Conservation (phyloP, 2,888 invertebrate genomes). For the Zhengitettix transpicula region DNA sequence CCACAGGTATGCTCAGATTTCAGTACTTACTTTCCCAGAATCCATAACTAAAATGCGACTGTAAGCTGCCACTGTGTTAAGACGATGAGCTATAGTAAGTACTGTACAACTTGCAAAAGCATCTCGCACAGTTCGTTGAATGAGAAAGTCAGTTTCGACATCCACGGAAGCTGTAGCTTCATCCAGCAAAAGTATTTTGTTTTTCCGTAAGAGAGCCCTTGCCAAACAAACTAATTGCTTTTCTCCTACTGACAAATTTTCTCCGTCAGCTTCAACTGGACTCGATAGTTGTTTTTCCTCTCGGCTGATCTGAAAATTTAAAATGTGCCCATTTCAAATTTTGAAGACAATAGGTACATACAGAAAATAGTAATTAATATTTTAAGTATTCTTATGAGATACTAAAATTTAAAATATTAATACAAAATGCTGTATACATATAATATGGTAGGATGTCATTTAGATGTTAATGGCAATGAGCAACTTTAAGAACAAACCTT, state of each 20-base stretch:
- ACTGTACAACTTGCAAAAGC: constrained; percentile 30
- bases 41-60: constrained; percentile 21
- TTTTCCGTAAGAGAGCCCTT: constrained; percentile 20
- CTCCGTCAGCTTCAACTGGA: constrained; percentile 15
- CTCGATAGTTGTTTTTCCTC: constrained; percentile 16
- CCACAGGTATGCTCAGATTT: no score
- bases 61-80: constrained; percentile 31
- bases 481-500: constrained; percentile 7
- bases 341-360: no score
- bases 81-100: constrained; percentile 32
- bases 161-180: constrained; percentile 38
- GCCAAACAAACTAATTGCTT: constrained; percentile 22
- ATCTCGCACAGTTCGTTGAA: constrained; percentile 30
- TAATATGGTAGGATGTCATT: no score
- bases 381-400: no score
- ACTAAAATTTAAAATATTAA: no score
- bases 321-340: neutral
- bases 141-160: constrained; percentile 31
- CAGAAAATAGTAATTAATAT: no score
- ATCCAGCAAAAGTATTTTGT: constrained; percentile 30
- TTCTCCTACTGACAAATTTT: constrained; percentile 21
- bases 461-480: no score
- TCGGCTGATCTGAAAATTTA: constrained; percentile 14
- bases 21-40: constrained; percentile 16
- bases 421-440: no score